A percentile compares a stretch with the other conserved stretches of the same genome.
Evolutionary conservation across 2,113 vertebrate genomes (phyloP).

Genomic region (Rhegmatorhina hoffmannsi): DNA sequence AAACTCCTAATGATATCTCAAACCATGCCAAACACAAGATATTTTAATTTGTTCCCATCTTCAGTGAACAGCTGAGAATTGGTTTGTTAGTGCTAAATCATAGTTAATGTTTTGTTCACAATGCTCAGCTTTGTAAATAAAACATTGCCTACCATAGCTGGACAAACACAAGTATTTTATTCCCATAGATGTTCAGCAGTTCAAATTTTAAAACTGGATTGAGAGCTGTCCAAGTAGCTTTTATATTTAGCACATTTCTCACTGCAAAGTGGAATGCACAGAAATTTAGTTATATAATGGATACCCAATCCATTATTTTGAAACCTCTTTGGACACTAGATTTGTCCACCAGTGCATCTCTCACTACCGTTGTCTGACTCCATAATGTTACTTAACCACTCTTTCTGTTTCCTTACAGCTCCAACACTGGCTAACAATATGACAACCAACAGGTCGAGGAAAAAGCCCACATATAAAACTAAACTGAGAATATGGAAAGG

Average conservation of each 20-base stretch:
- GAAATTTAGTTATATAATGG: neutral
- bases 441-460: conserved; percentile 30
- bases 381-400: neutral
- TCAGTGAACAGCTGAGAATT: neutral
- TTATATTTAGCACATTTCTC: neutral
- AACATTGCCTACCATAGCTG: neutral
- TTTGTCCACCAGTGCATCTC: neutral
- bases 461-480: neutral
- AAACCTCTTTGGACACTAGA: neutral
- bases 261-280: neutral
- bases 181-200: neutral
- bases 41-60: neutral
- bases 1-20: neutral
- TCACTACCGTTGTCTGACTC: neutral
- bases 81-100: neutral
- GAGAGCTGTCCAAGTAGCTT: neutral
- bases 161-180: neutral
- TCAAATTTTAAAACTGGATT: neutral
- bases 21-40: neutral
- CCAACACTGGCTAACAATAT: conserved; percentile 81
- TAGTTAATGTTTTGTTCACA: neutral
- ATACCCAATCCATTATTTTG: neutral
- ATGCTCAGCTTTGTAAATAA: neutral
- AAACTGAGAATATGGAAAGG: conserved; percentile 21
- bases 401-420: conserved; percentile 60